Base-by-base conservation (phyloP, 2,888 invertebrate species). In the Ennomos erosarius region DNA sequence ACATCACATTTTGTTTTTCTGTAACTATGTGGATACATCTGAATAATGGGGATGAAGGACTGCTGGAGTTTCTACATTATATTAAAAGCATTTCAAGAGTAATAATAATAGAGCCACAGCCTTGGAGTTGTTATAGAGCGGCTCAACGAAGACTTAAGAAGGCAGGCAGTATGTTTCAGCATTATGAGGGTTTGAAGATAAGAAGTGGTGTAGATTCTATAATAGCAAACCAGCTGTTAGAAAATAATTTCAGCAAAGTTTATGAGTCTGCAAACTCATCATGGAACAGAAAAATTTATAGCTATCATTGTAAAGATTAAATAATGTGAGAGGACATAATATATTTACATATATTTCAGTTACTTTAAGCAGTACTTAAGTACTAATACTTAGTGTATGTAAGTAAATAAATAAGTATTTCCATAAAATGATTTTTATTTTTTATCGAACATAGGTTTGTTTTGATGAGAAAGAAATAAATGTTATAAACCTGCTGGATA, bases 11-110 rank as follows among this genome's bases (percentile, higher is more conserved):
- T 81, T 96, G 96, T 78, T 97, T 97, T 79, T 97, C 97, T 9
- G 94, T 97, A 35, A 96, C 97, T 12, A 97, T 98, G 97, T 98
- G 98, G 98, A 96, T 98, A 74, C 98, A 98, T 85, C 81, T 98
- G 26, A 97, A 98, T 82, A 92, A 96, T 84, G 96, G 97, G 8
- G 98, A 98, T 88, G 82, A 87, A 6, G 97, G 96, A 0, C 83
- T 98, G 38, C 73, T 88, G 54, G 69, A 82, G 4, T 96, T 97
- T 81, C 84, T 98, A 1, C 76, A 84, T 13, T 93, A 92, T 50
- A 79, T 96, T 8, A 93, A 94, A 59, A 68, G 77, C 8, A 74
- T 93, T 26, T 87, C 95, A 6, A 88, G 92, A 42, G 87, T 94
- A 51, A 82, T 97, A 9, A 90, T 97, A 13, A 90, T 97, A 60